Evolutionary conservation across 37 sponge, comb jelly and placozoan species (phyloP).

Genomic region (Theonella swinhoei): DNA sequence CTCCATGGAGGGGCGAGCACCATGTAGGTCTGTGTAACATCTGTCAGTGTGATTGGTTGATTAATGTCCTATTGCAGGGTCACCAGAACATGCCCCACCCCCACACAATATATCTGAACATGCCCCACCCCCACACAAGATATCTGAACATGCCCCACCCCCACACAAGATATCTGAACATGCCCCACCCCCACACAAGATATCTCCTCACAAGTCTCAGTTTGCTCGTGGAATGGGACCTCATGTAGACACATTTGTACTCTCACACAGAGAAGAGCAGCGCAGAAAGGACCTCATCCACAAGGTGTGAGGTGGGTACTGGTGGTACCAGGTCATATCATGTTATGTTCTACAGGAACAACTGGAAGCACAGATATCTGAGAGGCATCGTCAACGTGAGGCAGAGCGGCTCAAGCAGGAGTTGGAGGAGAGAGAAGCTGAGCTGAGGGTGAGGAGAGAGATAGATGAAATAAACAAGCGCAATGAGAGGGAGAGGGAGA

Average conservation of each 20-base stretch:
- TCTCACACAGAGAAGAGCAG: slow-evolving; percentile 15
- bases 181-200: not conserved
- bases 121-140: too few relatives aligned
- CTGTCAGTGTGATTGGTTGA: too few relatives aligned
- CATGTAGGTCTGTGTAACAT: not conserved
- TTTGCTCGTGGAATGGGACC: slow-evolving; percentile 55
- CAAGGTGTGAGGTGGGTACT: slow-evolving; percentile 13
- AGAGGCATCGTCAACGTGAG: slow-evolving; percentile 2
- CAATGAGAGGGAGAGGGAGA: slow-evolving; percentile 23
- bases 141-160: too few relatives aligned
- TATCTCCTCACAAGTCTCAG: not conserved
- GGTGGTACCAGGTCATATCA: not conserved
- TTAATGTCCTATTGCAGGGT: too few relatives aligned
- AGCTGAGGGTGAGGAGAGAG: slow-evolving; percentile 22
- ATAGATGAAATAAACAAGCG: not conserved
- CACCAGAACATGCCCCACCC: too few relatives aligned
- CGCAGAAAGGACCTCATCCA: slow-evolving; percentile 41
- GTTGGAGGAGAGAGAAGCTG: slow-evolving; percentile 21
- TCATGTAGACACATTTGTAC: slow-evolving; percentile 36
- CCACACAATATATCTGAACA: too few relatives aligned
- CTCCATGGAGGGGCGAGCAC: too few relatives aligned
- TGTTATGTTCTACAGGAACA: slow-evolving; percentile 1
- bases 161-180: not conserved
- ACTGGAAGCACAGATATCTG: slow-evolving; percentile 28
- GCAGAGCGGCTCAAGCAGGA: not conserved